Base-by-base conservation (phyloP, 2,888 invertebrate species). In the Geophilus truncorum region DNA sequence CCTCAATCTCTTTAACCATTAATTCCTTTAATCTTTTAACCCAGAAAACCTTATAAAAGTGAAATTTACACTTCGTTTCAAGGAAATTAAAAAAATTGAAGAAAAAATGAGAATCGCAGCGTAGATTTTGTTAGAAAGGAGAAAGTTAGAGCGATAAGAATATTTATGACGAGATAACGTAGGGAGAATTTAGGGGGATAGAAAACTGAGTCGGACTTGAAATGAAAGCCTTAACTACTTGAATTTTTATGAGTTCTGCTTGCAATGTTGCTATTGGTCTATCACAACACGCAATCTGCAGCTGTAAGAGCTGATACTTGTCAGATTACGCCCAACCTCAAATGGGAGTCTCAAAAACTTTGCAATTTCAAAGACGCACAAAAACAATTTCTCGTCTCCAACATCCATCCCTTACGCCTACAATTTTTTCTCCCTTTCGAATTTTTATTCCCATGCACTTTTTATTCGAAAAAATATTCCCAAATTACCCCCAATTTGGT, bases 141-240 rank as follows among this genome's bases (percentile, higher is more conserved):
- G 57, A 23, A 57, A 18, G 57, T 57, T 57, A 9, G n/a, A 4
- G 18, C 57, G 57, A 57, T 57, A 57, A 57, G 57, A 57, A 57
- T 57, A 57, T 57, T 57, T 57, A 57, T 57, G 57, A 23, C 23
- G 57, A 57, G 57, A 57, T 57, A 57, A 57, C 21, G 57, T 23
- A 57, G 57, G 57, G 57, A 23, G 57, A 57, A 57, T 57, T 57
- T n/a, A 23, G 57, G 57, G 57, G 57, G 23, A 57, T 21, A 21
- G 57, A 57, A 57, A 57, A 23, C 23, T 57, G 57, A 57, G n/a
- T 57, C 57, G 18, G 23, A 57, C 57, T 57, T 57, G 57, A 57
- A 57, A 57, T 57, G 57, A 57, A 57, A 57, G 57, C 57, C 57
- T 57, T 57, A 57, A 57, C 57, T 57, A 57, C 57, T 57, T 57